Base-by-base conservation (phyloP, 2,113 vertebrate genomes). In the Fukomys damarensis region DNA sequence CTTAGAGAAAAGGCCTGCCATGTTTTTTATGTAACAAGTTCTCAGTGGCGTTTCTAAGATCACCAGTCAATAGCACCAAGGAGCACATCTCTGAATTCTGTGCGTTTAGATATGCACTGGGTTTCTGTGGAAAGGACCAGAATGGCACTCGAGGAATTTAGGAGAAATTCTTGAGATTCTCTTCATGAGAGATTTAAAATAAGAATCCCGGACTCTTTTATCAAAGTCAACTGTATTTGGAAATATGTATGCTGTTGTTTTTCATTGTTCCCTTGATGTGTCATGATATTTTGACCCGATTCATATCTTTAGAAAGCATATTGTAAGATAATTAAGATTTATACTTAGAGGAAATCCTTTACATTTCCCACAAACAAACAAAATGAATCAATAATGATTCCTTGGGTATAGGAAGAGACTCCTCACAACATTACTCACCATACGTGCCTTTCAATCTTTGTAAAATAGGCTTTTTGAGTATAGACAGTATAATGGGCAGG, bases 91-190 rank as follows among this genome's bases (percentile, higher is more conserved):
- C 65, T 93, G 28, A 87, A 76, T 83, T 84, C 89, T 63, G 59
- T 59, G 72, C 59, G 66, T n/a, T 96, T 90, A 95, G 77, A 89
- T 58, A 74, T 20, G 41, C 52, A 80, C 54, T 61, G 79, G 63
- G 56, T 93, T 94, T 93, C 85, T 90, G 46, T 61, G 61, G 82
- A 94, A 95, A 96, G 74, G 58, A 35, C 70, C 92, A 90, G 70
- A 94, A 85, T 68, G 93, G 92, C 70, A 96, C 52, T 88, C 92
- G 61, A 96, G 92, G 97, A 97, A 97, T 95, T 89, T 49, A 86
- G 85, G 90, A 95, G 92, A 96, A 96, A 97, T 96, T 94, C 95
- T 93, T 92, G 43, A 97, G 91, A 97, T 91, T 97, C 92, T 91
- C 66, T 91, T 80, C 90, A 96, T 93, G 86, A 97, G 72, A 96